Conservation (phyloP, 2,888 invertebrate species). For the Oasisia sp. region DNA sequence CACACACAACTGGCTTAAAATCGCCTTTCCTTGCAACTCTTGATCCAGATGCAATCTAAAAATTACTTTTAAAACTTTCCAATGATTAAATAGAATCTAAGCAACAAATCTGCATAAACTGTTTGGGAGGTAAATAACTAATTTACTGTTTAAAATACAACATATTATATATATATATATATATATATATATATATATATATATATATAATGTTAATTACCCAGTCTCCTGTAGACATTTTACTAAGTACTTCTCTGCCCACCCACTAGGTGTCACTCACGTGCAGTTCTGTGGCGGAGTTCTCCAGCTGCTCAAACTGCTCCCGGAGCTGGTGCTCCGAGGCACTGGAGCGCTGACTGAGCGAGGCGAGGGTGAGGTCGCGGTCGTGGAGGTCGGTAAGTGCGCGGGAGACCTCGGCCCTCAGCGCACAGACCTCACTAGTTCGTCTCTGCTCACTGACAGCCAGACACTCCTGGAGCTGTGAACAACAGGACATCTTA, state of each 20-base stretch:
- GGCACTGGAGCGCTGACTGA: conserved; percentile 44
- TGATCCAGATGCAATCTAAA: no score
- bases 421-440: conserved; percentile 48
- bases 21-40: no score
- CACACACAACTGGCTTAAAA: no score
- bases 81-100: no score
- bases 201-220: no score
- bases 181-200: no score
- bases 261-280: conserved; percentile 38
- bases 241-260: background rate
- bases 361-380: conserved; percentile 40
- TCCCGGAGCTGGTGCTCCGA: conserved; percentile 49
- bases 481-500: background rate
- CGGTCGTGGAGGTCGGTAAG: conserved; percentile 51
- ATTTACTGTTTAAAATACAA: no score
- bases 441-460: conserved; percentile 45
- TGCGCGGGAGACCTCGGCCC: conserved; percentile 46
- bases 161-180: no score
- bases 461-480: conserved; percentile 44
- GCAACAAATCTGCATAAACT: no score
- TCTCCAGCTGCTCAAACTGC: conserved; percentile 45
- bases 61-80: no score
- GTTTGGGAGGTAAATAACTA: no score
- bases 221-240: no score
- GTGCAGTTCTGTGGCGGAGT: conserved; percentile 52